These are phyloP conservation scores for Cynodonichthys magdalenae DNA, from an alignment of 2,797 vertebrate species.

Conservation along the genomic window DNA sequence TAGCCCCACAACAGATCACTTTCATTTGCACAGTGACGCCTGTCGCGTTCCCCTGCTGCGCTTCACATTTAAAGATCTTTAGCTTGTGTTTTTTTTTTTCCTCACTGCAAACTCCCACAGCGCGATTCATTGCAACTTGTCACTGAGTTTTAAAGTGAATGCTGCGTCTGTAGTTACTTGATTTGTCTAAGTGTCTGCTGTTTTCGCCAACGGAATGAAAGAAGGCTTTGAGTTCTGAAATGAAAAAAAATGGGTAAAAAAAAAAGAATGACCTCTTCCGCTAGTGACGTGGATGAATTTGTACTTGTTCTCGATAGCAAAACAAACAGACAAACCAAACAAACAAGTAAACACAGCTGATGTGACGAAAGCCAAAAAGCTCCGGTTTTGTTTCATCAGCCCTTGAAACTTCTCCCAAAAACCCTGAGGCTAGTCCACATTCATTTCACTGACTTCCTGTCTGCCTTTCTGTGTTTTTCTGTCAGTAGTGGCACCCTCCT, in stretches of 20 bases:
- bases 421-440: too few species aligned
- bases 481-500: too few species aligned
- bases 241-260: conserved; percentile 55
- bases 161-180: conserved; percentile 24
- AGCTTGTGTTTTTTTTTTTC: conserved; percentile 5
- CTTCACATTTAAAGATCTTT: conserved; percentile 35
- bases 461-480: too few species aligned
- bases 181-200: conserved; percentile 37
- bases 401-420: too few species aligned
- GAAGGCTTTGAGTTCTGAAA: conserved; percentile 50
- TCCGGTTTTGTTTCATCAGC: too few species aligned
- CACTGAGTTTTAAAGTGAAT: conserved; percentile 21
- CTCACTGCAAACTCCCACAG: conserved; percentile 2
- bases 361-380: too few species aligned
- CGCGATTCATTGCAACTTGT: conserved; percentile 17
- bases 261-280: conserved; percentile 59
- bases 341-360: too few species aligned
- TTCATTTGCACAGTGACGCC: conserved; percentile 43
- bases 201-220: conserved; percentile 43
- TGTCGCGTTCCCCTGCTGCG: conserved; percentile 27
- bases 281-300: conserved; percentile 30
- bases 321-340: too few species aligned
- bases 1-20: conserved; percentile 41
- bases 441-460: too few species aligned
- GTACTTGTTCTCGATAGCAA: too few species aligned